These are phyloP conservation scores for Apis dorsata DNA, from an alignment of 1,140 invertebrate genomes.

Conservation along the genomic window DNA sequence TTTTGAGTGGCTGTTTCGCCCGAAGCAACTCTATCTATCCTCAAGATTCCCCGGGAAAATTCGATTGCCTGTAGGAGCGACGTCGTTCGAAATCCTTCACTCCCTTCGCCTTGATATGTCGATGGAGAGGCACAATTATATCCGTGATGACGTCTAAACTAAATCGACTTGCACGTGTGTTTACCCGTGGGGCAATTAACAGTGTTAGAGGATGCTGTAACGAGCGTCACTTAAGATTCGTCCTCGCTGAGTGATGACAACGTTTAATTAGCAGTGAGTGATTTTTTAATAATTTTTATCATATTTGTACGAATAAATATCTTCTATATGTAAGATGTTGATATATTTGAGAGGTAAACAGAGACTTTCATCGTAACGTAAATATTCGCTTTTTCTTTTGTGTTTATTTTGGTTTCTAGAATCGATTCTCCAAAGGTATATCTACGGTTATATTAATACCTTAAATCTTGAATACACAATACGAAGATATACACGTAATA, in stretches of 20 bases:
- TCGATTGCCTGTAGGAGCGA: conserved; percentile 41
- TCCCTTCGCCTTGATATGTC: not conserved
- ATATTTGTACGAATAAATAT: too few species aligned
- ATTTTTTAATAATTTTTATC: too few species aligned
- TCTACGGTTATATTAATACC: too few species aligned
- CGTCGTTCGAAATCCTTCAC: not conserved
- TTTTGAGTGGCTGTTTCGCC: conserved; percentile 5
- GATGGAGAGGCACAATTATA: conserved; percentile 13
- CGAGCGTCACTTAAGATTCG: conserved; percentile 46
- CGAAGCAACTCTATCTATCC: conserved; percentile 23
- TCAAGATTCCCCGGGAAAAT: conserved; percentile 50
- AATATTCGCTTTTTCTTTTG: too few species aligned
- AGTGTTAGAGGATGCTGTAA: conserved; percentile 60
- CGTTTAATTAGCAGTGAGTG: not conserved
- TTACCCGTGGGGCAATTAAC: conserved; percentile 61
- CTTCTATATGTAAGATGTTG: too few species aligned
- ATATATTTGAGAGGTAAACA: too few species aligned
- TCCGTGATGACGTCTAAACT: conserved; percentile 42
- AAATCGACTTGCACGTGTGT: conserved; percentile 52
- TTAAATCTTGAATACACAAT: too few species aligned
- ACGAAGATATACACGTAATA: too few species aligned
- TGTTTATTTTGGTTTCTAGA: too few species aligned
- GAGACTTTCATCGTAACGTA: too few species aligned
- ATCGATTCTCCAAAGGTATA: too few species aligned
- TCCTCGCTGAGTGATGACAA: conserved; percentile 23